Base-by-base conservation (phyloP, 2,888 invertebrate genomes). In the Trichacis sp. region DNA sequence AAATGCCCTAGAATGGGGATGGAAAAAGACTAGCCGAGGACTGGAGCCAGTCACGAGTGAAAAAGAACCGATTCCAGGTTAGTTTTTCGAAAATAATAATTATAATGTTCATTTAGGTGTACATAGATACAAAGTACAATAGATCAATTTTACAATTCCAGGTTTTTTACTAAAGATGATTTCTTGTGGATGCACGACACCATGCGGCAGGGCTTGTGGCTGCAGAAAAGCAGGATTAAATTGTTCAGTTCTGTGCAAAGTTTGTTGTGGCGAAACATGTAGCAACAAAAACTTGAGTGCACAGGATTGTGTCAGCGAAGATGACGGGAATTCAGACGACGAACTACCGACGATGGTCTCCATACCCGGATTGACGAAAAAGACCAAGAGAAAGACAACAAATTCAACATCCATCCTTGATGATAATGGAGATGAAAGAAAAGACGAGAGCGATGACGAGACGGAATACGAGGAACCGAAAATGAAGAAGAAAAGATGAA, bases 181-280 rank as follows among this genome's bases (percentile, higher is more conserved):
- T 18, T 62, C 53, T 8, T 63, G 53, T 24, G 30, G 33, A 20
- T 60, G 63, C 47, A 60, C 18, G 43, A 62, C 14, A 46, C 38
- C 15, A 30, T 62, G 51, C 40, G 45, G 49, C 11, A 43, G 24
- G 6, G 46, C 46, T n/a, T 59, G 59, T 43, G 38, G 19, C 0
- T 59, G 59, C 38, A 8, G 46, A 36, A 56, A 48, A 20, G 30
- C 43, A 12, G 55, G 55, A 9, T 40, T 60, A 11, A 49, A 49
- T 14, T 60, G 55, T 20, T 40, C 60, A 33, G 17, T 43, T n/a
- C 8, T 43, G 2, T 43, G 43, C 17, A 14, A 14, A 14, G 14
- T 14, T 43, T 43, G 18, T 14, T 14, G 43, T 12, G 43, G 19
- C 1, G 15, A 43, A 43, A 14, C 43, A 2, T 18, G 43, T 9